These are phyloP conservation scores for Ianthella basta DNA, from an alignment of 37 sponge, comb jelly and placozoan genomes.

Conservation along the genomic window DNA sequence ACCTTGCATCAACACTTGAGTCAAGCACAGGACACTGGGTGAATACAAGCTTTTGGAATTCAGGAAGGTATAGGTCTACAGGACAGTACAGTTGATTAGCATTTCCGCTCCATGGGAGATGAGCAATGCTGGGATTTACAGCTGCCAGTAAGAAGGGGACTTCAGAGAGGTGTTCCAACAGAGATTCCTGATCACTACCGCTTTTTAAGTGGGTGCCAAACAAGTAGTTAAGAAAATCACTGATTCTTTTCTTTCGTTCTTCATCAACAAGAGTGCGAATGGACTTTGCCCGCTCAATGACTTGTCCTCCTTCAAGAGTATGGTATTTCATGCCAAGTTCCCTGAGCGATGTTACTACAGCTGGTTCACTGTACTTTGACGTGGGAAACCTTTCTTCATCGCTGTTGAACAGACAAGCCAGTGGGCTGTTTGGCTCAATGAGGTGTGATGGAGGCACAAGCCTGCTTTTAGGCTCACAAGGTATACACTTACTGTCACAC, in stretches of 20 bases:
- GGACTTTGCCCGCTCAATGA: slow-evolving; percentile 53
- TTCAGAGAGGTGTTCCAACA: neutral
- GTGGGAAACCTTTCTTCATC: slow-evolving; percentile 58
- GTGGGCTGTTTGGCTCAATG: slow-evolving; percentile 38
- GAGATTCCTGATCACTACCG: neutral
- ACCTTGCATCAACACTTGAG: neutral
- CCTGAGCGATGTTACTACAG: neutral
- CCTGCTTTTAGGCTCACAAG: slow-evolving; percentile 51
- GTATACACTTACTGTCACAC: slow-evolving; percentile 30
- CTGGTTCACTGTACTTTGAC: neutral
- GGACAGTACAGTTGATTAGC: slow-evolving; percentile 21
- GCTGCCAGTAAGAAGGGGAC: slow-evolving; percentile 55
- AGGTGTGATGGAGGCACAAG: slow-evolving; percentile 12
- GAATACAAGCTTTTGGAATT: slow-evolving; percentile 30
- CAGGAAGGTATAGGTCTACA: neutral
- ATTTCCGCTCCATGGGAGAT: slow-evolving; percentile 46
- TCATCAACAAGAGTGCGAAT: neutral
- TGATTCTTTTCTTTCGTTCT: slow-evolving; percentile 11
- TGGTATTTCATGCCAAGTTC: slow-evolving; percentile 47
- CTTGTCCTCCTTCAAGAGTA: slow-evolving; percentile 24
- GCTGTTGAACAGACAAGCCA: slow-evolving; percentile 40
- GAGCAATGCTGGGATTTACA: slow-evolving; percentile 30
- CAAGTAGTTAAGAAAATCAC: slow-evolving; percentile 4
- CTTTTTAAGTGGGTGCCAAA: neutral
- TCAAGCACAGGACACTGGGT: slow-evolving; percentile 21